Evolutionary conservation across 2,113 vertebrate genomes (phyloP).

Genomic region (Erpornis zantholeuca): DNA sequence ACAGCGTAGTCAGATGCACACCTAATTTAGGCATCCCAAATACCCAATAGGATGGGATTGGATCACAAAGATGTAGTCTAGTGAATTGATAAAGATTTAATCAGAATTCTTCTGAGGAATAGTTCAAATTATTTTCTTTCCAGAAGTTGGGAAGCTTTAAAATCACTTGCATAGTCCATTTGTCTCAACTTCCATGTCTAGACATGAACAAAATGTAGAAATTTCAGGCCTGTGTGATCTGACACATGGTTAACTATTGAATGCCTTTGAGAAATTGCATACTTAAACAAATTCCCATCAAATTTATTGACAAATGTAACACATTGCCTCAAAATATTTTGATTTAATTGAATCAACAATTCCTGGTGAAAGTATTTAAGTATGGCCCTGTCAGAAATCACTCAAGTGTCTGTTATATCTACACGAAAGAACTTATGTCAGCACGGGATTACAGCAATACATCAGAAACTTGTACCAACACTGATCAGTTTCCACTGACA

Average conservation of each 20-base stretch:
- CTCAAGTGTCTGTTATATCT: not conserved
- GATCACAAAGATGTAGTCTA: not conserved
- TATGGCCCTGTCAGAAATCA: not conserved
- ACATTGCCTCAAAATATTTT: not conserved
- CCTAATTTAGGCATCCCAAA: not conserved
- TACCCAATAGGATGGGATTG: not conserved
- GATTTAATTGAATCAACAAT: not conserved
- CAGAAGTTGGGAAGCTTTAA: not conserved
- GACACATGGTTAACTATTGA: not conserved
- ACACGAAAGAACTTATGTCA: not conserved
- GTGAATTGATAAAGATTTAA: not conserved
- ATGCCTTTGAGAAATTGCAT: not conserved
- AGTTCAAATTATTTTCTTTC: not conserved
- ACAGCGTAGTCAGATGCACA: not conserved
- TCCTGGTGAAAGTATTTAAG: not conserved
- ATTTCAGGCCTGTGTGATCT: not conserved
- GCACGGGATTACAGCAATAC: accelerated
- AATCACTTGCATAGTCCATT: not conserved
- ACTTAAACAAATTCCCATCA: not conserved
- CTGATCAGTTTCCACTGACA: not conserved
- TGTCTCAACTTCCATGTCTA: not conserved
- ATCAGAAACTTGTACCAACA: not conserved
- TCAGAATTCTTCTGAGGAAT: not conserved
- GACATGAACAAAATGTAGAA: not conserved
- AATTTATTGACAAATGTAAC: not conserved